Conservation (phyloP, 2,113 vertebrate genomes). For the Platanista minor region DNA sequence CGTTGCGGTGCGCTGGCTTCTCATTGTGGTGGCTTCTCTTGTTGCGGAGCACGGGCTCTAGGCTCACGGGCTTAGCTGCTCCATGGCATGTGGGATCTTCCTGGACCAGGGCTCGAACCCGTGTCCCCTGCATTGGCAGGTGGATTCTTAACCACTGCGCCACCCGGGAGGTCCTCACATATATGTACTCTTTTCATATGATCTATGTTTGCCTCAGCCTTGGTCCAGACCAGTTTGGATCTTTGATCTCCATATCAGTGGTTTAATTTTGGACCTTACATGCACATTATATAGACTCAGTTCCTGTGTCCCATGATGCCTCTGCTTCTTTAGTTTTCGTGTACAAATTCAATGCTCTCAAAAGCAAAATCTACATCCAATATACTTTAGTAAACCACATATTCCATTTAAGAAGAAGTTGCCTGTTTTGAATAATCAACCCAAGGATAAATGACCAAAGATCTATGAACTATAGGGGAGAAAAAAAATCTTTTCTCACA, state of each 20-base stretch:
- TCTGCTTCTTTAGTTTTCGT: not conserved
- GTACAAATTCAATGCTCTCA: not conserved
- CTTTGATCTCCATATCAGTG: not conserved
- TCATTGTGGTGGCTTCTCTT: too few species aligned
- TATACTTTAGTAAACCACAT: not conserved
- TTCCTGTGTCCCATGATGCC: not conserved
- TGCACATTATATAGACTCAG: not conserved
- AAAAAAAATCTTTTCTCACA: conserved; percentile 39
- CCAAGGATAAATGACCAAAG: not conserved
- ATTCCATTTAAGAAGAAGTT: not conserved
- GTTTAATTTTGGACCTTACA: not conserved
- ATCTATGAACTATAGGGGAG: not conserved
- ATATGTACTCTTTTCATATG: not conserved
- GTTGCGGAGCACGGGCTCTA: too few species aligned
- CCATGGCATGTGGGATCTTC: too few species aligned
- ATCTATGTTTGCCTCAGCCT: not conserved
- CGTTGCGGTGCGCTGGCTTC: too few species aligned
- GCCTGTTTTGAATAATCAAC: not conserved
- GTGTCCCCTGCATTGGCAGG: too few species aligned
- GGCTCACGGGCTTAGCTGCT: too few species aligned
- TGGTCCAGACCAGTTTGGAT: not conserved
- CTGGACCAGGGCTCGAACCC: too few species aligned
- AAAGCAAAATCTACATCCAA: not conserved
- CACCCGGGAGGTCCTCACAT: too few species aligned
- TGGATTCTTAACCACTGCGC: too few species aligned